Evolutionary conservation across 2,113 vertebrate genomes (phyloP).

Genomic region (Gasterosteus aculeatus): DNA sequence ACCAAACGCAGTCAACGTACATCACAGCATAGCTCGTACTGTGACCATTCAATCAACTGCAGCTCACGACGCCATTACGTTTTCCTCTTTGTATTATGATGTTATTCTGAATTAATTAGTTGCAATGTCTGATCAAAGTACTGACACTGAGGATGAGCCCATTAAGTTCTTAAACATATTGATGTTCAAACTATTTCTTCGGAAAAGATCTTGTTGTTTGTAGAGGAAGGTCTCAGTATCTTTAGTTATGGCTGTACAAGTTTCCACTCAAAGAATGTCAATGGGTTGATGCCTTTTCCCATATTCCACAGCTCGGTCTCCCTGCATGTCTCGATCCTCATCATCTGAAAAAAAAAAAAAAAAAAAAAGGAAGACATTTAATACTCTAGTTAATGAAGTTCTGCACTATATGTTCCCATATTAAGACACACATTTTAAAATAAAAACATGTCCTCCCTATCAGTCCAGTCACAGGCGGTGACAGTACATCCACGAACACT

Average conservation of each 20-base stretch:
- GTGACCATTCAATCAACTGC: conserved; percentile 56
- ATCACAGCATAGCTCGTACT: conserved; percentile 40
- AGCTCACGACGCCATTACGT: conserved; percentile 39
- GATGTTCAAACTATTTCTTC: conserved; percentile 49
- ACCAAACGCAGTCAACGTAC: conserved; percentile 58
- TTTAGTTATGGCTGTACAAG: conserved; percentile 15
- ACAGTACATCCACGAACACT: not conserved
- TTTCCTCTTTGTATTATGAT: conserved; percentile 32
- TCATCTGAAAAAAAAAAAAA: conserved; percentile 86
- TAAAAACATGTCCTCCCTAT: not conserved
- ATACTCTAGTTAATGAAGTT: not conserved
- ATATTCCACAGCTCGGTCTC: conserved; percentile 88
- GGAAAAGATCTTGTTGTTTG: conserved; percentile 33
- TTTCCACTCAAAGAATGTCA: conserved; percentile 85
- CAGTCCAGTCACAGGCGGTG: not conserved
- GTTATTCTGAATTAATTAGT: conserved; percentile 60
- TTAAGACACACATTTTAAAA: not conserved
- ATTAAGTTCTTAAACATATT: conserved; percentile 35
- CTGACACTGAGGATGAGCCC: conserved; percentile 57
- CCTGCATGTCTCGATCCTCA: conserved; percentile 92
- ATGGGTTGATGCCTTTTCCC: conserved; percentile 88
- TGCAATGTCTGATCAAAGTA: conserved; percentile 58
- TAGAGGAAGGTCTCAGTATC: conserved; percentile 38
- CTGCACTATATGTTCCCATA: not conserved
- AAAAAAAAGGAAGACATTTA: conserved; percentile 40